Evolutionary conservation across 1,140 invertebrate species (phyloP).

Genomic region (Musca domestica): DNA sequence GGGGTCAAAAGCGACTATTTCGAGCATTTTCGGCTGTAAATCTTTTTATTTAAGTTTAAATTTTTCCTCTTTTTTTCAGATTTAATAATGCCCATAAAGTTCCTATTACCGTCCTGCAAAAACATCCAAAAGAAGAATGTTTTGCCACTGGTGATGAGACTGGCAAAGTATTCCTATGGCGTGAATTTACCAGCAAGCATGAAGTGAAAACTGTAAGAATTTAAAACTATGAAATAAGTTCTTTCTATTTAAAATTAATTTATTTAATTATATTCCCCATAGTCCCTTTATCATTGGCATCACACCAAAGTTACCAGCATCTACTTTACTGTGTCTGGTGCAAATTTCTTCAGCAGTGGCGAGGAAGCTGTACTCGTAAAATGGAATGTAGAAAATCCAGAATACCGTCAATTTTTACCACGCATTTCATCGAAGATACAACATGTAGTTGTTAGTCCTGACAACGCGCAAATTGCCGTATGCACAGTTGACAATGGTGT

Average conservation of each 20-base stretch:
- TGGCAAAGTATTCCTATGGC: constrained; percentile 70
- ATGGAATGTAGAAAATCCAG: constrained; percentile 61
- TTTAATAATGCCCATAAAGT: constrained; percentile 52
- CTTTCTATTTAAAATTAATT: not conserved
- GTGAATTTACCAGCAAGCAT: constrained; percentile 52
- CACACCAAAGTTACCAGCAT: constrained; percentile 69
- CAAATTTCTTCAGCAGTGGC: constrained; percentile 71
- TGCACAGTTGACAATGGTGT: constrained; percentile 76
- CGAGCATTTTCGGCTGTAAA: too few species aligned
- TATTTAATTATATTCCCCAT: constrained; percentile 3
- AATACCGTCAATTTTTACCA: constrained; percentile 67
- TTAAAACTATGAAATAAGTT: not conserved
- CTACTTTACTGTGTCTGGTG: constrained; percentile 68
- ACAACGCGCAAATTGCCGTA: constrained; percentile 66
- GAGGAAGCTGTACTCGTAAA: constrained; percentile 77
- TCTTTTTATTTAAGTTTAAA: too few species aligned
- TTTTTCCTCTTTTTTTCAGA: too few species aligned
- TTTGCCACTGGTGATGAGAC: constrained; percentile 69
- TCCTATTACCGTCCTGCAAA: constrained; percentile 66
- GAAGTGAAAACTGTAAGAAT: constrained; percentile 24
- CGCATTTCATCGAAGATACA: constrained; percentile 69
- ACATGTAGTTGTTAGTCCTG: constrained; percentile 65
- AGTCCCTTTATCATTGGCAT: constrained; percentile 76
- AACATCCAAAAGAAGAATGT: constrained; percentile 66
- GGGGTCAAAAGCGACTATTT: too few species aligned